Evolutionary conservation across 2,113 vertebrate species (phyloP).

Genomic region (Hepsetus odoe): DNA sequence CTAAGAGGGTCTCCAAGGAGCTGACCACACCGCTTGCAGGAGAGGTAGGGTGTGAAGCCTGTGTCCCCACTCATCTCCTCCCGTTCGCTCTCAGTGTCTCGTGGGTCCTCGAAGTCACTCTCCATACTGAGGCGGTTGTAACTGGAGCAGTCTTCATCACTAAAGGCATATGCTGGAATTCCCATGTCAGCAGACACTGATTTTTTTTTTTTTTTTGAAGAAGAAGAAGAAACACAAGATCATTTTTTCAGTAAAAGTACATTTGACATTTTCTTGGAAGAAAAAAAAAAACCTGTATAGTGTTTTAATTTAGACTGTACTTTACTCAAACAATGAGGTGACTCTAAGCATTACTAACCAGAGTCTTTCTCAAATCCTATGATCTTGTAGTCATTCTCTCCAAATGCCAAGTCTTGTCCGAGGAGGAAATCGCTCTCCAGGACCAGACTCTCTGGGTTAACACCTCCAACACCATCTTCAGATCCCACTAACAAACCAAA

Average conservation of each 20-base stretch:
- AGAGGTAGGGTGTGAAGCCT: conserved; percentile 72
- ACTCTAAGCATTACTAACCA: conserved; percentile 65
- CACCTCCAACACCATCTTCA: conserved; percentile 68
- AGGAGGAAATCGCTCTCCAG: conserved; percentile 78
- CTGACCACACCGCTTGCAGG: conserved; percentile 87
- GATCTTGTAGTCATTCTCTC: conserved; percentile 71
- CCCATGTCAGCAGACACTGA: conserved; percentile 79
- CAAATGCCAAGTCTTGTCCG: conserved; percentile 77
- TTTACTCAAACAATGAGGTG: not conserved
- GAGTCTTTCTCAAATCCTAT: conserved; percentile 79
- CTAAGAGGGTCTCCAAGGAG: conserved; percentile 75
- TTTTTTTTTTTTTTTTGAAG: no score
- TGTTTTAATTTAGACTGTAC: not conserved
- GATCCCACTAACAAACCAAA: conserved; percentile 69
- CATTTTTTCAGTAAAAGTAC: conserved; percentile 17
- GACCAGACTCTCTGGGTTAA: conserved; percentile 72
- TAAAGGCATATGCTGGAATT: conserved; percentile 85
- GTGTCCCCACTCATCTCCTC: conserved; percentile 69
- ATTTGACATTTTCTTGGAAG: no score
- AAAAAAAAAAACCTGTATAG: not conserved
- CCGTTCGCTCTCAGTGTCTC: conserved; percentile 70
- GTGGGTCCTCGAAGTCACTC: conserved; percentile 84
- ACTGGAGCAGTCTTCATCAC: conserved; percentile 85
- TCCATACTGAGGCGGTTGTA: conserved; percentile 87
- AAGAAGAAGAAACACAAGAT: conserved; percentile 82